These are phyloP conservation scores for Percina caprodes DNA, from an alignment of 2,113 vertebrate genomes.

Conservation along the genomic window DNA sequence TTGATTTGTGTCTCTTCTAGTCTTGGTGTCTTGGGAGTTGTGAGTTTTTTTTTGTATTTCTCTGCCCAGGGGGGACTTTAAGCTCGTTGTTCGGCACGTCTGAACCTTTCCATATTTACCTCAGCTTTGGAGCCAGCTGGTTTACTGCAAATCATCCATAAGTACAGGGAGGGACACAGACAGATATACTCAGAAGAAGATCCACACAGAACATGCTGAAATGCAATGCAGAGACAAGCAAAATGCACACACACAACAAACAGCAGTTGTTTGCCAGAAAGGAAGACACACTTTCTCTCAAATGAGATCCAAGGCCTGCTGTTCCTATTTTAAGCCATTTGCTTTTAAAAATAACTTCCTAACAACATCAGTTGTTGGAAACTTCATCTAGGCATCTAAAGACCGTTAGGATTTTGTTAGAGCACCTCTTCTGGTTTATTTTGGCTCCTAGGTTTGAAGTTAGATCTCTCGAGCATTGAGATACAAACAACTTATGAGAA, in stretches of 20 bases:
- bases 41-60: neutral
- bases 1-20: neutral
- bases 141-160: conserved; percentile 30
- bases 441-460: conserved; percentile 10
- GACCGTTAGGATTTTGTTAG: neutral
- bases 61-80: neutral
- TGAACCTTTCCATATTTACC: neutral
- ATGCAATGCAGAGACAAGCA: conserved; percentile 1
- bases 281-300: conserved; percentile 56
- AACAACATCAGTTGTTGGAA: conserved; percentile 40
- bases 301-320: conserved; percentile 50
- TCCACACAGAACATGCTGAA: neutral
- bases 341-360: conserved; percentile 63
- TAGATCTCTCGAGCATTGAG: neutral
- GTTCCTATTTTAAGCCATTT: conserved; percentile 64
- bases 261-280: conserved; percentile 59
- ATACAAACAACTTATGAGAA: neutral
- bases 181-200: neutral
- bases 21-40: neutral
- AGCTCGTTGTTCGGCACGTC: neutral
- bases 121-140: conserved; percentile 2
- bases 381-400: conserved; percentile 28
- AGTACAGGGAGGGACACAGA: neutral
- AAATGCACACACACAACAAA: conserved; percentile 18
- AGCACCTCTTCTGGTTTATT: conserved; percentile 17